Conservation (phyloP, 2,797 vertebrate genomes). For the Onychomys leucogaster region DNA sequence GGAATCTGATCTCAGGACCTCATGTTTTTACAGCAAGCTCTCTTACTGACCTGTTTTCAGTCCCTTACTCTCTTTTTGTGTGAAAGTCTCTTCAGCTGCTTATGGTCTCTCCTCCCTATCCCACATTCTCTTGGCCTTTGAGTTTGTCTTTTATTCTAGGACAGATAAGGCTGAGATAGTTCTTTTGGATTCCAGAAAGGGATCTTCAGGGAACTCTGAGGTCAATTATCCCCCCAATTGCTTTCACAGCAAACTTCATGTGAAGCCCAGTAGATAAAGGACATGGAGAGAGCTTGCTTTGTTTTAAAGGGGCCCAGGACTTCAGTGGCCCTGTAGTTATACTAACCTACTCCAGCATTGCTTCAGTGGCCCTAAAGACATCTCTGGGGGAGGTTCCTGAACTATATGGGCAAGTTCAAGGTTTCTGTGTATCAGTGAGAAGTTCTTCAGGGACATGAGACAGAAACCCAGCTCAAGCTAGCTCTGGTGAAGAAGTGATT, state of each 20-base stretch:
- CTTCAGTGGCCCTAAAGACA: background rate
- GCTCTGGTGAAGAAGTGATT: background rate
- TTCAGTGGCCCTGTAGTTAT: background rate
- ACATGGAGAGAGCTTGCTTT: background rate
- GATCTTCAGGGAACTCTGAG: background rate
- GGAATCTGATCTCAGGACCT: background rate
- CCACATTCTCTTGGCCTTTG: background rate
- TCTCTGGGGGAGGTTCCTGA: background rate
- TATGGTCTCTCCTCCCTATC: background rate
- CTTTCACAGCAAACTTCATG: background rate
- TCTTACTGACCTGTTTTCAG: background rate
- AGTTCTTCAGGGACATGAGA: background rate
- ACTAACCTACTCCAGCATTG: background rate
- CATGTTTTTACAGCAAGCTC: background rate
- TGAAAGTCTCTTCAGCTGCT: background rate
- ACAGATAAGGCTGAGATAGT: background rate
- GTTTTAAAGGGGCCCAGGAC: background rate
- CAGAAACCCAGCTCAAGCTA: background rate
- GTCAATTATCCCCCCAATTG: background rate
- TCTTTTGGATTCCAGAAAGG: conserved; percentile 18
- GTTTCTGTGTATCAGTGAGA: background rate
- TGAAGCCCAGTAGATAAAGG: background rate
- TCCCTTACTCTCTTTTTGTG: background rate
- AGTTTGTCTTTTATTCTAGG: background rate
- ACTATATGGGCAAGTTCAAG: background rate